Evolutionary conservation across 2,113 vertebrate species (phyloP).

Genomic region (Aix galericulata): DNA sequence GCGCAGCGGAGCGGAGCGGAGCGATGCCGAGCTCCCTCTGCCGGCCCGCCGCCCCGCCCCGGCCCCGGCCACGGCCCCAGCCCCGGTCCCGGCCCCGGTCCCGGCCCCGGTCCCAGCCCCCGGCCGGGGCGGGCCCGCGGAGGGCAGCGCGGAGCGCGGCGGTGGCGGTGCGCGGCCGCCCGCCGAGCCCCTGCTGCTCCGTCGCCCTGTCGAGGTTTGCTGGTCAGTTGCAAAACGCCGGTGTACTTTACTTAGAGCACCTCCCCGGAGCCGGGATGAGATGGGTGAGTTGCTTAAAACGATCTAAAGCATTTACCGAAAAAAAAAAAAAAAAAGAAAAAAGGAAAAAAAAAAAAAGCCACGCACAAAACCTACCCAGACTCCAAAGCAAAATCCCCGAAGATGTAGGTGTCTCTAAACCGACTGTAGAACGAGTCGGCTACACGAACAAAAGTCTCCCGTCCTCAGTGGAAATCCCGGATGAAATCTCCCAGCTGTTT

Average conservation of each 20-base stretch:
- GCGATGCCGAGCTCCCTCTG: not conserved
- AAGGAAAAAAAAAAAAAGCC: not conserved
- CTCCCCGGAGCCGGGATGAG: not conserved
- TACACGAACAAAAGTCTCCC: not conserved
- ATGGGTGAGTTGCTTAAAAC: fast-evolving
- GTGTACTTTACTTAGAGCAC: not conserved
- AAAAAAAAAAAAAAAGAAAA: no score
- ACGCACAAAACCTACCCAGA: not conserved
- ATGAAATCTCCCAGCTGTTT: not conserved
- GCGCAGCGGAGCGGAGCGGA: not conserved
- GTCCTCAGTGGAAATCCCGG: not conserved
- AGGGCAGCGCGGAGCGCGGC: not conserved
- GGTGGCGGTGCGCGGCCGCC: not conserved
- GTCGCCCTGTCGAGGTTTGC: not conserved
- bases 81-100: no score
- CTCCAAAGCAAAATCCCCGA: not conserved
- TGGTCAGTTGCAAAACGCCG: fast-evolving
- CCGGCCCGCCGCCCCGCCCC: not conserved
- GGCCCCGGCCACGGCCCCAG: not conserved
- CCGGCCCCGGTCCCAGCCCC: no score
- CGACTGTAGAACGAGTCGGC: not conserved
- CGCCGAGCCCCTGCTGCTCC: not conserved
- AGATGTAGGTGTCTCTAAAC: not conserved
- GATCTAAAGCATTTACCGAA: fast-evolving
- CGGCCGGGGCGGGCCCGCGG: not conserved